Conservation (phyloP, 2,113 vertebrate genomes). For the Clupea harengus region DNA sequence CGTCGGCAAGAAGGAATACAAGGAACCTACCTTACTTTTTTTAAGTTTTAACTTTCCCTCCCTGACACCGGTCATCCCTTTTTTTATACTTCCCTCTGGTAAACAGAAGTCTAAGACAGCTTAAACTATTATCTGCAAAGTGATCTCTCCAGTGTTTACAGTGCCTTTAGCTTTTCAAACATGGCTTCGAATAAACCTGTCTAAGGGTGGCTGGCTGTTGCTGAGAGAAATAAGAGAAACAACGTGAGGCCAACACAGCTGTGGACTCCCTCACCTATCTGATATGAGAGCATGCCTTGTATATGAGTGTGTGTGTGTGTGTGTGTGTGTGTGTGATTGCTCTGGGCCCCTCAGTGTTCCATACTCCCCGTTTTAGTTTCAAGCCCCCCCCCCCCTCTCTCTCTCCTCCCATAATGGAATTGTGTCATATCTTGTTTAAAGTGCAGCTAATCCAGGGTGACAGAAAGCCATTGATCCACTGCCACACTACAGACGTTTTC, state of each 20-base stretch:
- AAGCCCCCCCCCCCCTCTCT: constrained; percentile 14
- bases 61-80: constrained; percentile 9
- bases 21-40: constrained; percentile 1
- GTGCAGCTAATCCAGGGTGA: constrained; percentile 65
- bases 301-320: constrained; percentile 20
- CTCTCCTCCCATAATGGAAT: constrained; percentile 61
- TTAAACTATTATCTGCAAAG: constrained; percentile 37
- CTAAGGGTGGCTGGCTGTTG: constrained; percentile 7
- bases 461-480: constrained; percentile 69
- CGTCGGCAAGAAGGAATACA: constrained; percentile 11
- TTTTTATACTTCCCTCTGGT: constrained; percentile 30
- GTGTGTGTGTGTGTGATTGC: not conserved
- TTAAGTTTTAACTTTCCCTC: constrained; percentile 13
- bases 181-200: constrained; percentile 36
- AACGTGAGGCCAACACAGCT: constrained; percentile 36
- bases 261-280: constrained; percentile 14
- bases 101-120: constrained; percentile 40
- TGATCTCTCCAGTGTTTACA: constrained; percentile 37
- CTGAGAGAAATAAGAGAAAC: constrained; percentile 35
- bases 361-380: constrained; percentile 54
- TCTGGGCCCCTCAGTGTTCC: constrained; percentile 31
- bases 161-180: constrained; percentile 38
- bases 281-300: not conserved
- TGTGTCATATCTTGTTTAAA: constrained; percentile 72
- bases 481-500: constrained; percentile 65